Evolutionary conservation across 2,888 invertebrate genomes (phyloP).

Genomic region (Drosophila falleni): DNA sequence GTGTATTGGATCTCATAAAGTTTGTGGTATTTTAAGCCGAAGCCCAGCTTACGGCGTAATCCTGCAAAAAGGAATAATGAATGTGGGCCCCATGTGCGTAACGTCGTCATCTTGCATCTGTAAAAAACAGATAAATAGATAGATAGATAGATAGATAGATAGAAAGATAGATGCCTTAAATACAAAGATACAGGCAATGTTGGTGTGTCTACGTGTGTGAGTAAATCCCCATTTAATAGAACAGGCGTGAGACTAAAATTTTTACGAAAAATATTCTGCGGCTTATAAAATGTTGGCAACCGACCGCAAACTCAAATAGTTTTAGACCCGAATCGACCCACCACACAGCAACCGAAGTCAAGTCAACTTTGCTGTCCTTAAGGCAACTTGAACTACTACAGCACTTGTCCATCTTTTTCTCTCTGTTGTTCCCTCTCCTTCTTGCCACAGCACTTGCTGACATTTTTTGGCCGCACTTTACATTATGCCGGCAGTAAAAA

Average conservation of each 20-base stretch:
- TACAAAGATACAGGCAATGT: not conserved
- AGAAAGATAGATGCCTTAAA: no score
- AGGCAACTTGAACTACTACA: constrained; percentile 43
- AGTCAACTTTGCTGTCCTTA: constrained; percentile 69
- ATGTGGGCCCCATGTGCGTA: constrained; percentile 63
- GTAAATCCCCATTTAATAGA: constrained; percentile 76
- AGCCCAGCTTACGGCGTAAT: constrained; percentile 73
- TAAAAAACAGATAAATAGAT: constrained; percentile 57
- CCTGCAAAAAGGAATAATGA: constrained; percentile 76
- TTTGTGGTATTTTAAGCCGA: constrained; percentile 78
- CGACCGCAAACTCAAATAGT: constrained; percentile 71
- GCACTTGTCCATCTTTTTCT: not conserved
- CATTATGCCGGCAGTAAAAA: constrained; percentile 75
- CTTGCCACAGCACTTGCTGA: constrained; percentile 60
- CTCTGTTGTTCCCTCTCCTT: not conserved
- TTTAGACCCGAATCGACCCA: constrained; percentile 45
- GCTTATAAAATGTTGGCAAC: constrained; percentile 70
- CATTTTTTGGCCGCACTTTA: constrained; percentile 76
- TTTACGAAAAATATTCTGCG: constrained; percentile 74
- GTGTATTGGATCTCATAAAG: constrained; percentile 79
- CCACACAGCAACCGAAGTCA: constrained; percentile 53
- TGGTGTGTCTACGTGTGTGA: constrained; percentile 14
- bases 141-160: no score
- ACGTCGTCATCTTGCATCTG: constrained; percentile 45
- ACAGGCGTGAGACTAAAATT: constrained; percentile 68